Percentiles rank a stretch among this genome's conserved stretches.
Evolutionary conservation across 64 coral and sea anemone genomes (phyloP).

Genomic region (Pachyseris speciosa): DNA sequence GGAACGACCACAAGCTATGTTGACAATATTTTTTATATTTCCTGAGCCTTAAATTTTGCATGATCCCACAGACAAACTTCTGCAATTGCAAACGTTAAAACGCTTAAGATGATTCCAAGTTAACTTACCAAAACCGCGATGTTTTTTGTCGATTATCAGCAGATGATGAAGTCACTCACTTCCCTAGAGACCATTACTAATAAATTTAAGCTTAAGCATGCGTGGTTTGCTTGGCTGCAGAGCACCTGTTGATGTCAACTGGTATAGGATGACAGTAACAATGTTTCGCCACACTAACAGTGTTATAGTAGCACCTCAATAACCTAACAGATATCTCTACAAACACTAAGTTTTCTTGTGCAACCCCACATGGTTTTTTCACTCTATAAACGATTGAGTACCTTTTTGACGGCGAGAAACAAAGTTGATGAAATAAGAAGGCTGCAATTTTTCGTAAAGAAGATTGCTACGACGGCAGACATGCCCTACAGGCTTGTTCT

Average conservation of each 20-base stretch:
- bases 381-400: too few species aligned
- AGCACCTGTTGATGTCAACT: conserved; percentile 16
- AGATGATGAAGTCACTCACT: conserved; percentile 20
- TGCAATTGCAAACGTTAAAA: not conserved
- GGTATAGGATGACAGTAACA: conserved; percentile 48
- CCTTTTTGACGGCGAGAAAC: too few species aligned
- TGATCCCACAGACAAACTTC: not conserved
- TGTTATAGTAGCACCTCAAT: too few species aligned
- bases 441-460: too few species aligned
- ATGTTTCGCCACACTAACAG: not conserved
- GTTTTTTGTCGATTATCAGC: not conserved
- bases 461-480: too few species aligned
- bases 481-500: too few species aligned
- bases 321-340: too few species aligned
- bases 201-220: not conserved
- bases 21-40: not conserved
- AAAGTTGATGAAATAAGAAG: too few species aligned
- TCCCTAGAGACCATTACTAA: conserved; percentile 34
- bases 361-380: too few species aligned
- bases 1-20: not conserved
- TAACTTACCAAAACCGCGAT: not conserved
- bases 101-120: not conserved
- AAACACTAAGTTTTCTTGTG: too few species aligned
- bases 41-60: not conserved
- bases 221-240: not conserved